These are phyloP conservation scores for Oreochromis niloticus DNA, from an alignment of 2,113 vertebrate genomes.

Conservation along the genomic window DNA sequence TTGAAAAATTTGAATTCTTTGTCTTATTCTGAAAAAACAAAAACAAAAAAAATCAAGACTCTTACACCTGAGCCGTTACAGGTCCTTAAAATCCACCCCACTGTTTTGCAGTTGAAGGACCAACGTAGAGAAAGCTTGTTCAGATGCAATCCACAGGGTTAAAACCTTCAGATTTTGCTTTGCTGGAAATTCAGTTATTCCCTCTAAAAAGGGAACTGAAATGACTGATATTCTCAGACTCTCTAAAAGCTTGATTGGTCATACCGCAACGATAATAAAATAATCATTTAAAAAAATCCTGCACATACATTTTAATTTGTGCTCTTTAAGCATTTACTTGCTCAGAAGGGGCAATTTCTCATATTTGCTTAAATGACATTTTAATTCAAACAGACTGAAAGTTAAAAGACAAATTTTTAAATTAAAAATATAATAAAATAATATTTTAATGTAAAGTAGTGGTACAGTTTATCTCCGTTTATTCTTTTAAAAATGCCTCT, in stretches of 20 bases:
- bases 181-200: neutral
- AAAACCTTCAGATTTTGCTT: neutral
- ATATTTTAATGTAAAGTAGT: neutral
- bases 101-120: neutral
- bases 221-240: neutral
- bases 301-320: neutral
- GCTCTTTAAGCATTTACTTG: neutral
- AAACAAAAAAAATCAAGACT: neutral
- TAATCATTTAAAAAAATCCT: neutral
- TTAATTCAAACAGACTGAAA: neutral
- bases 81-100: neutral
- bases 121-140: neutral
- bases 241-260: neutral
- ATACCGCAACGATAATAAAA: neutral
- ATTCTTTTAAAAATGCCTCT: neutral
- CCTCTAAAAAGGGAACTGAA: neutral
- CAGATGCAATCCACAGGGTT: neutral
- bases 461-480: neutral
- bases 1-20: neutral
- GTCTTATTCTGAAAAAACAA: neutral
- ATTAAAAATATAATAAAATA: neutral
- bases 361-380: neutral
- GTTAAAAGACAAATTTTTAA: fast-evolving
- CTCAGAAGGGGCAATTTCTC: neutral
- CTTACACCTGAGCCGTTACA: neutral